Evolutionary conservation across 2,113 vertebrate genomes (phyloP), one percentile per base, ranked within the genome.

Genomic region (Gallinago media): DNA sequence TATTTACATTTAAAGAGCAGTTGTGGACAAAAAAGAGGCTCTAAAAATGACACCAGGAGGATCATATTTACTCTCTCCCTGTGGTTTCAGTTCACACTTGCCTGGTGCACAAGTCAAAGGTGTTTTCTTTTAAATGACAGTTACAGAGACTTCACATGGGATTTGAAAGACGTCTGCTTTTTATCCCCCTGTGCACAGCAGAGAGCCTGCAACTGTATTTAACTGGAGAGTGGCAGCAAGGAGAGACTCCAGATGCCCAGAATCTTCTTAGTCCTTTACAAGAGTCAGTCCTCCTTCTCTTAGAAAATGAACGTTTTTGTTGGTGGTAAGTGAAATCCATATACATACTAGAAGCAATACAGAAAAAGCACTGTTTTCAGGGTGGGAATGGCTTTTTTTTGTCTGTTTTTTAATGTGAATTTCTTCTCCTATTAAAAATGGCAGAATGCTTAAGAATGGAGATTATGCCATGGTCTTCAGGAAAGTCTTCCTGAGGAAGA

Each of bases 1-100:
- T 96, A 93, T 97, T 97, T 97, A 91, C 80, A 71, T 95, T 97
- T 94, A 91, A 95, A 96, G 22, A 90, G 73, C 78, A 93, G 66
- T 93, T 97, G 91, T 18, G 85, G 63, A 67, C 62, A 94, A 87
- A 96, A 97, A 92, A 89, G 83, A 85, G 68, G 66, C 66, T 96
- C 80, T 77, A 36, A 76, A 94, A 96, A 93, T 62, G 89, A 61
- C 36, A 91, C 55, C 38, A 83, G 80, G 42, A 94, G 75, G 75
- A 62, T 84, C 40, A 34, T 26, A 65, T 88, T 95, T 94, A 75
- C 80, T 94, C 68, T 75, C 21, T 76, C 34, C 68, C 47, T 59
- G 61, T 90, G 91, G 85, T 92, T 97, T 94, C 46, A 67, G 85
- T 80, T 90, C 85, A 92, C 75, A 52, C 62, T 95, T 67, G 67